Conservation (phyloP, 2,113 vertebrate species). For the Vanacampus margaritifer region DNA sequence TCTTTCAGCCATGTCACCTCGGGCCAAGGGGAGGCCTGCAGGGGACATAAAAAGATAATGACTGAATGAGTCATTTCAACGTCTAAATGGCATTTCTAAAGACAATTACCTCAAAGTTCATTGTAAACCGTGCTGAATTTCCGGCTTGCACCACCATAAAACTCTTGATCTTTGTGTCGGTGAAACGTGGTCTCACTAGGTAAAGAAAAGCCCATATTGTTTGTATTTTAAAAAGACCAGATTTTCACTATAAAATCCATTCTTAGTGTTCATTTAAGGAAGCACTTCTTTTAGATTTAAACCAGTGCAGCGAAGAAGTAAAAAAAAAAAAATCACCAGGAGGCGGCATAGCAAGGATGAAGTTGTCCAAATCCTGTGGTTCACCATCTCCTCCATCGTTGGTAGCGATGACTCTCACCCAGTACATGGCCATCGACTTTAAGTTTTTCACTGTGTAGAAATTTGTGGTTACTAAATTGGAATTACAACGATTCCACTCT, state of each 20-base stretch:
- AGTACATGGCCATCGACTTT: conserved; percentile 75
- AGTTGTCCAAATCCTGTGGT: conserved; percentile 70
- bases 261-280: neutral
- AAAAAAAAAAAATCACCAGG: too few relatives aligned
- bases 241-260: neutral
- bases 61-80: neutral
- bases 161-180: conserved; percentile 74
- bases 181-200: conserved; percentile 81
- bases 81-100: neutral
- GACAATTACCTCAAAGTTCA: conserved; percentile 81
- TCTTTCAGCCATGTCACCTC: conserved; percentile 87
- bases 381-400: conserved; percentile 75
- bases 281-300: neutral
- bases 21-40: conserved; percentile 79
- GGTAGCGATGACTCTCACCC: conserved; percentile 75
- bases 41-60: conserved; percentile 1
- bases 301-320: neutral
- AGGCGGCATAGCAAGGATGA: conserved; percentile 67
- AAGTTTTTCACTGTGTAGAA: conserved; percentile 79
- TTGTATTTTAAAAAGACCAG: neutral
- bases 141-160: conserved; percentile 80
- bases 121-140: conserved; percentile 73
- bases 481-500: conserved; percentile 80
- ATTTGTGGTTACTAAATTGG: conserved; percentile 58
- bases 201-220: conserved; percentile 17